Evolutionary conservation across 2,888 invertebrate species (phyloP).

Genomic region (Bimastos eiseni): DNA sequence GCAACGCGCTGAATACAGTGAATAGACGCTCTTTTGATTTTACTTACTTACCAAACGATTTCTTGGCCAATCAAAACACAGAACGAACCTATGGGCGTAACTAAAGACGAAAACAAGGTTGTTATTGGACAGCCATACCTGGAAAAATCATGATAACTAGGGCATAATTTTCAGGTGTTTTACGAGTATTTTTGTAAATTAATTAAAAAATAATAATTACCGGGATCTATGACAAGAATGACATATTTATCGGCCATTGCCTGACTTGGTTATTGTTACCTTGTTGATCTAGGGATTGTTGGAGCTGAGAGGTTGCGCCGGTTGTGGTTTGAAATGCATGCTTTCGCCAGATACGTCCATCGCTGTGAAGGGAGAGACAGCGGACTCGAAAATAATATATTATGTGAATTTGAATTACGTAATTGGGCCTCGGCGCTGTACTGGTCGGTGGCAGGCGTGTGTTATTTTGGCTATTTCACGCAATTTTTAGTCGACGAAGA

Average conservation of each 20-base stretch:
- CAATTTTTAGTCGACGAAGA: background rate
- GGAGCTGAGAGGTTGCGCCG: background rate
- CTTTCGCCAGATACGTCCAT: background rate
- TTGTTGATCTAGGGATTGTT: background rate
- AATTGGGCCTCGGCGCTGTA: background rate
- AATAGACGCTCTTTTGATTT: background rate
- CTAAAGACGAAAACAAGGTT: background rate
- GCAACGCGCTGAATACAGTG: no score
- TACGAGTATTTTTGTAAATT: background rate
- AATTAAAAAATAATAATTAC: background rate
- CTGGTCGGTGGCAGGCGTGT: background rate
- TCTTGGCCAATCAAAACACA: background rate
- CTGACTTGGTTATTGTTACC: background rate
- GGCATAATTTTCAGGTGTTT: slow-evolving; percentile 22
- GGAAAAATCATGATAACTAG: slow-evolving; percentile 23
- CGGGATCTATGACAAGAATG: background rate
- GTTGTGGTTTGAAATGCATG: background rate
- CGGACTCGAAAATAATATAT: background rate
- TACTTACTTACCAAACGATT: background rate
- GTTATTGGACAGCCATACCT: slow-evolving; percentile 22
- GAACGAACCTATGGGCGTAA: background rate
- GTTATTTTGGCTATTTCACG: background rate
- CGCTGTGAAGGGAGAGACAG: background rate
- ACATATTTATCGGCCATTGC: background rate
- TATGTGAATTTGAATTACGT: slow-evolving; percentile 25